Conservation (phyloP, 2,888 invertebrate species). For the Dermolepida albohirtum region DNA sequence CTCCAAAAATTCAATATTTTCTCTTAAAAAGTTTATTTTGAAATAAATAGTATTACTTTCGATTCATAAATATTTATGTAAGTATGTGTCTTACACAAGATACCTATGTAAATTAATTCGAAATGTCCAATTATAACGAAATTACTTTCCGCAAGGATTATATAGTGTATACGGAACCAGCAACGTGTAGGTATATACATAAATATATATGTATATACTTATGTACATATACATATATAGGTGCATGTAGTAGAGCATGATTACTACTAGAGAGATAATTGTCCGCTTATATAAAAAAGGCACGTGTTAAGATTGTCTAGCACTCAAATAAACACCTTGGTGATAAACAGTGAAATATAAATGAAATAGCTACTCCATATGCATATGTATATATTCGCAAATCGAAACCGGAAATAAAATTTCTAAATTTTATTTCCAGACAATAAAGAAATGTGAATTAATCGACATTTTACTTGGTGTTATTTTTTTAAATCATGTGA, state of each 20-base stretch:
- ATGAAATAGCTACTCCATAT: neutral
- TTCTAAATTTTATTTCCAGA: too few species aligned
- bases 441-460: neutral
- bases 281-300: slow-evolving; percentile 25
- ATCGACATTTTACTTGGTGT: neutral
- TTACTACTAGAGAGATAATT: slow-evolving; percentile 15
- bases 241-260: too few species aligned
- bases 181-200: too few species aligned
- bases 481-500: too few species aligned
- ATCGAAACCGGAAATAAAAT: too few species aligned
- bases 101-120: slow-evolving; percentile 20
- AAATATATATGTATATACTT: too few species aligned
- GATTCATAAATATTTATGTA: slow-evolving; percentile 32
- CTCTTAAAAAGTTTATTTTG: slow-evolving; percentile 7
- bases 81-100: neutral
- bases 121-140: slow-evolving; percentile 12
- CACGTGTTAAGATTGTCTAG: slow-evolving; percentile 1
- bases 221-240: neutral
- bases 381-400: too few species aligned
- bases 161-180: neutral
- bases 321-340: slow-evolving; percentile 7
- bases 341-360: slow-evolving; percentile 18
- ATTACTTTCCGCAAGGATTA: slow-evolving; percentile 27
- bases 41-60: slow-evolving; percentile 13
- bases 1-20: neutral